These are phyloP conservation scores for Myotis yumanensis DNA, from an alignment of 2,113 vertebrate genomes.

Conservation along the genomic window DNA sequence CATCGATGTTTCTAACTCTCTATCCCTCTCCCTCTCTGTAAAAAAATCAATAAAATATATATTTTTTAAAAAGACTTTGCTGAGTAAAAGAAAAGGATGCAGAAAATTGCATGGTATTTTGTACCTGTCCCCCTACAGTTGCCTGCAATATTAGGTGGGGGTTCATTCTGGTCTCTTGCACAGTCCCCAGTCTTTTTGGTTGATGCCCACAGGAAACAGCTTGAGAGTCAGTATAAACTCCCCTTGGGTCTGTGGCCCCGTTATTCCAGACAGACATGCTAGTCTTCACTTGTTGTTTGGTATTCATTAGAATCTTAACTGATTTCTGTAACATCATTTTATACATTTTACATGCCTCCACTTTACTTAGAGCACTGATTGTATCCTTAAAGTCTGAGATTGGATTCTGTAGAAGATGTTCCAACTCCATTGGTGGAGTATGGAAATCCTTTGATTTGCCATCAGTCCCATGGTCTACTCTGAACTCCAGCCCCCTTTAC, in stretches of 20 bases:
- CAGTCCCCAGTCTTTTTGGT: not conserved
- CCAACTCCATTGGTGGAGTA: not conserved
- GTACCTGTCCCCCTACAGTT: not conserved
- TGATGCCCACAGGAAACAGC: not conserved
- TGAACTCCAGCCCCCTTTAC: not conserved
- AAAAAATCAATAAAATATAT: too few species aligned
- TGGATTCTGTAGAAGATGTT: not conserved
- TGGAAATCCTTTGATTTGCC: not conserved
- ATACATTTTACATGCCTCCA: not conserved
- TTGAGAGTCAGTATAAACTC: not conserved
- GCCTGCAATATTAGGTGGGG: not conserved
- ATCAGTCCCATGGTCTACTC: not conserved
- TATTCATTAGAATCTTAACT: not conserved
- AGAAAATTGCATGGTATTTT: not conserved
- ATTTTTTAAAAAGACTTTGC: not conserved
- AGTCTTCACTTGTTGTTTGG: not conserved
- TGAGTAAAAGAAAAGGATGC: not conserved
- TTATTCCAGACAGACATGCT: not conserved
- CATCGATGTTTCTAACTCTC: too few species aligned
- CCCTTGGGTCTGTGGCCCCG: not conserved
- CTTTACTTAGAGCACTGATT: not conserved
- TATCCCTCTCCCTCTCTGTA: too few species aligned
- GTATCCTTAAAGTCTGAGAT: not conserved
- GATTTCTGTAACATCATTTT: not conserved
- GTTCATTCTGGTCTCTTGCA: not conserved